Base-by-base conservation (phyloP, 2,888 invertebrate genomes). In the Oligia strigilis region DNA sequence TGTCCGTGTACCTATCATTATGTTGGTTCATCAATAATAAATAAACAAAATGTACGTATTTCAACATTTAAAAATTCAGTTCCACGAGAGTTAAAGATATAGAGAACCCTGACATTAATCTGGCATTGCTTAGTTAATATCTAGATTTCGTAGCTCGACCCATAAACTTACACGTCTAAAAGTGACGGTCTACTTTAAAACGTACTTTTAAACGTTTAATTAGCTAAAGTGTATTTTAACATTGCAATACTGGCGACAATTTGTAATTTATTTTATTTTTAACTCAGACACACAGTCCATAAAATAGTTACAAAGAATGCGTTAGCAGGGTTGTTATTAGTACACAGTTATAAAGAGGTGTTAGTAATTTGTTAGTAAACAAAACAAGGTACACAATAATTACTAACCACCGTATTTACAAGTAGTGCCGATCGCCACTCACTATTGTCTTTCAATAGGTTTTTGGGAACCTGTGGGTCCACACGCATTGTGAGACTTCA, bases 1-100 rank as follows among this genome's bases (percentile, higher is more conserved):
- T 73, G 73, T 69, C 69, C 60, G 66, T 87, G 58, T 87, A 1
- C 29, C 29, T 29, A 88, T 87, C 81, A 83, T 89, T 82, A 80
- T 58, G 78, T 75, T 60, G n/a, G 70, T 70, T 49, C 46, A 75
- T 79, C 60, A 65, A 73, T 62, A 74, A 71, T 14, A 81, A 75
- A 81, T 70, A 75, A 72, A 77, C 46, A 75, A 71, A 49, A 29
- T 55, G 0, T 29, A 55, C 17, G 2, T 5, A 52, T 73, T 72
- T 58, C 9, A 29, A n/a, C 11, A 62, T 40, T 78, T 49, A n/a
- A 9, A 40, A 2, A 19, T 14, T 9, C 62, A 40, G 40, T 36
- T 62, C 14, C 19, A 40, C 3, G 4, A 23, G 23, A 52, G 55
- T n/a, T 23, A 29, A 14, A 82, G 4, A 62, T 13, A 40, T 6